A percentile compares a stretch with the other conserved stretches of the same genome.
These are phyloP conservation scores for Abrostola tripartita DNA, from an alignment of 2,888 invertebrate species.

Conservation along the genomic window DNA sequence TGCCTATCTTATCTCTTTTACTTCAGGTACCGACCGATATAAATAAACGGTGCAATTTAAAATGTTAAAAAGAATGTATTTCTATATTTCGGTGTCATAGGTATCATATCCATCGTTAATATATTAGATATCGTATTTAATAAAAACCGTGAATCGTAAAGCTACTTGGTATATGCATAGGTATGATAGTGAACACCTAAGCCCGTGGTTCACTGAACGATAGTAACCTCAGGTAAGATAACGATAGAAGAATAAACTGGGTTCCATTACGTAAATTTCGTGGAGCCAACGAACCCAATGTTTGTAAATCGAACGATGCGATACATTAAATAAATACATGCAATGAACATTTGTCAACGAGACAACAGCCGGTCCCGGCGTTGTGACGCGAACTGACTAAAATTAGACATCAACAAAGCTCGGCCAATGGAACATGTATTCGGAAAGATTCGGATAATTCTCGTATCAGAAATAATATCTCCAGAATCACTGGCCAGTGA, in stretches of 20 bases:
- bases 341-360: slow-evolving; percentile 71
- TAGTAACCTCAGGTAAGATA: slow-evolving; percentile 58
- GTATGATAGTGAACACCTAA: not conserved
- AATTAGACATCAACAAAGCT: slow-evolving; percentile 75
- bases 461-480: slow-evolving; percentile 60
- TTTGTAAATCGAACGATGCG: slow-evolving; percentile 65
- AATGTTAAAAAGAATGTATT: not conserved
- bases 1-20: slow-evolving; percentile 2
- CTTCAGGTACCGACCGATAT: slow-evolving; percentile 16
- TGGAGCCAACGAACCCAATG: slow-evolving; percentile 72
- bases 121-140: no score
- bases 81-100: not conserved
- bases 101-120: no score
- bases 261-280: slow-evolving; percentile 67
- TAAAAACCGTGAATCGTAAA: no score
- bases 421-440: slow-evolving; percentile 42
- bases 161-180: no score
- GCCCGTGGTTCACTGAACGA: slow-evolving; percentile 60
- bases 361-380: slow-evolving; percentile 58
- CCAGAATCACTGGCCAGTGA: slow-evolving; percentile 42
- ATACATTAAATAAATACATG: slow-evolving; percentile 69
- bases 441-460: slow-evolving; percentile 58
- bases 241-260: slow-evolving; percentile 41
- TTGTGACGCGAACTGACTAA: slow-evolving; percentile 66
- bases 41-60: slow-evolving; percentile 15